Evolutionary conservation across 2,113 vertebrate species (phyloP).

Genomic region (Columba janthina): DNA sequence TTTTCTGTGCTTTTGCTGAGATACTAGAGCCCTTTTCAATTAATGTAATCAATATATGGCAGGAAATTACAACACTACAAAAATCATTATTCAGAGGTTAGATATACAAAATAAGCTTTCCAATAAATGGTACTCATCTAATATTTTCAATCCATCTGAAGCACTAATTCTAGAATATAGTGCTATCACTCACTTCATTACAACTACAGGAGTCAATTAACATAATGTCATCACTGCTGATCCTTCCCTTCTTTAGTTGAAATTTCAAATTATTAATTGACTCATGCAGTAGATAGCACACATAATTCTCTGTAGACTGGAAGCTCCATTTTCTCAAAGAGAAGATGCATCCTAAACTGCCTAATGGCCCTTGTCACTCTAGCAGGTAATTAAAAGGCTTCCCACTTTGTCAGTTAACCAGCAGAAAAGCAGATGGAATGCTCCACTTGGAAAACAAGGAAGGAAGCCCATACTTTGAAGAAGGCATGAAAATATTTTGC

Average conservation of each 20-base stretch:
- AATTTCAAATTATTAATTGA: constrained; percentile 45
- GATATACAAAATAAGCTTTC: constrained; percentile 30
- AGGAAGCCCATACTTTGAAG: not conserved
- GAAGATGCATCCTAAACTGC: constrained; percentile 20
- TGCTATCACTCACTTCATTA: not conserved
- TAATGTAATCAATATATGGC: constrained; percentile 36
- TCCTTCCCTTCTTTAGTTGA: not conserved
- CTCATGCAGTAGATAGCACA: not conserved
- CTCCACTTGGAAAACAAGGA: not conserved
- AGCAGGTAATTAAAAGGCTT: constrained; percentile 61
- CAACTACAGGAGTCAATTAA: constrained; percentile 45
- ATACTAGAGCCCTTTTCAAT: constrained; percentile 6
- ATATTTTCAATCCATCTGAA: not conserved
- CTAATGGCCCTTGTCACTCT: constrained; percentile 18
- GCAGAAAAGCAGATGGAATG: not conserved
- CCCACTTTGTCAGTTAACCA: constrained; percentile 20
- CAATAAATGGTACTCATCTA: not conserved
- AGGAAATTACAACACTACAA: constrained; percentile 22
- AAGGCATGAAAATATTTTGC: not conserved
- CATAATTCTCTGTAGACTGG: not conserved
- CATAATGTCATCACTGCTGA: not conserved
- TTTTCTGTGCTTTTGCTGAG: not conserved
- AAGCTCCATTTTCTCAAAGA: not conserved
- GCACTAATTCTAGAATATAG: not conserved
- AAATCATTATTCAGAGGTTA: constrained; percentile 28